Conservation (phyloP, 2,797 vertebrate species). For the Halcyon leucocephala region DNA sequence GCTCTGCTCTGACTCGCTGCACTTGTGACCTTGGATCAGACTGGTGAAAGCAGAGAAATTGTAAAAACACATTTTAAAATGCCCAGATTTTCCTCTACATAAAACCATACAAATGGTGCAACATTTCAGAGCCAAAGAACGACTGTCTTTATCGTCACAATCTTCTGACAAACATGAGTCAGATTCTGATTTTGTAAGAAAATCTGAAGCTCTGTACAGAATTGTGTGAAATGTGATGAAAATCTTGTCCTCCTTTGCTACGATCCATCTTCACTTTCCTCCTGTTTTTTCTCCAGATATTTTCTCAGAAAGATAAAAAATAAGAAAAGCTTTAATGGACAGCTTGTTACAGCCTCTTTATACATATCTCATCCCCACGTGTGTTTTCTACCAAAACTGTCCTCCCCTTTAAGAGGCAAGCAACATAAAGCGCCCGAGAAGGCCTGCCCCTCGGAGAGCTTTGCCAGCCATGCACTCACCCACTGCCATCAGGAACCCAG, state of each 20-base stretch:
- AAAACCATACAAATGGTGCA: neutral
- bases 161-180: neutral
- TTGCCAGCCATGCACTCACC: neutral
- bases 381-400: accelerated
- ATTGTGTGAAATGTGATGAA: neutral
- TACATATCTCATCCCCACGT: neutral
- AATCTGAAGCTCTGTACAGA: neutral
- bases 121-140: neutral
- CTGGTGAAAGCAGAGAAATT: neutral
- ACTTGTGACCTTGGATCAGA: neutral
- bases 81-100: neutral
- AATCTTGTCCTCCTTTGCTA: neutral
- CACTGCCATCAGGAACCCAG: neutral
- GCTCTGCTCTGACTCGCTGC: neutral
- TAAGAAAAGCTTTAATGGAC: neutral
- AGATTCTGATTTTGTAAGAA: neutral
- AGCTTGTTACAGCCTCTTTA: neutral
- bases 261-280: neutral
- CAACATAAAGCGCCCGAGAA: neutral
- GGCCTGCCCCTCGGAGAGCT: neutral
- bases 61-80: neutral
- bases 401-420: neutral
- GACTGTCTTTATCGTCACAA: neutral
- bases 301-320: neutral
- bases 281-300: neutral